Base-by-base conservation (phyloP, 2,888 invertebrate genomes). In the Eupeodes latifasciatus region DNA sequence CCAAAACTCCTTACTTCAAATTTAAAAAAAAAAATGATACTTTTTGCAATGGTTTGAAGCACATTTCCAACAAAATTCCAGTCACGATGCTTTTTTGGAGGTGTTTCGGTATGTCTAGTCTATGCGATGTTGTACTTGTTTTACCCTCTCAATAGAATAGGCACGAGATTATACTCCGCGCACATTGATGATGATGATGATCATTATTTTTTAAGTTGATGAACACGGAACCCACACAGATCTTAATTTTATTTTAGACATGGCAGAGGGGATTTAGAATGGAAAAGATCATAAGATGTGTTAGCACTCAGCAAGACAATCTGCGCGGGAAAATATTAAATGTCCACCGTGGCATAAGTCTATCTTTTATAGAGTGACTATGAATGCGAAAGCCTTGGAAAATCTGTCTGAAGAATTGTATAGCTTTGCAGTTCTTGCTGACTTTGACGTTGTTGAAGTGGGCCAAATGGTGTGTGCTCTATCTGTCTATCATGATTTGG, bases 291-390 rank as follows among this genome's bases (percentile, higher is more conserved):
- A 83, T 53, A 62, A 64, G 71, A 76, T 83, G 87, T 84, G 87
- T 84, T 87, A 77, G 62, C 85, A 85, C 85, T 85, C 85, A 81
- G 81, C 85, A 72, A 55, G 53, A 71, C 69, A 53, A 81, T 85
- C 76, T 76, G 76, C 61, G 72, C 76, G 85, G 72, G 76, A 83
- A 79, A 76, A 81, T 74, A 87, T 87, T 79, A 66, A 87, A 87
- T 87, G 71, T 87, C 79, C 76, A 76, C 66, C 66, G 57, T 19
- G 57, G 47, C 62, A 75, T 64, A 51, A 59, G 19, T 62, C 67
- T 74, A 40, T 6, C 40, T 1, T 10, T 64, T 69, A 71, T 53
- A 49, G 0, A 66, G 74, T 74, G 64, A 57, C 49, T 75, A 11
- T 19, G 64, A 59, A 47, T 83, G 10, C 40, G 49, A 5, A 75